Evolutionary conservation across 2,888 invertebrate species (phyloP).

Genomic region (Amaurobius ferox): DNA sequence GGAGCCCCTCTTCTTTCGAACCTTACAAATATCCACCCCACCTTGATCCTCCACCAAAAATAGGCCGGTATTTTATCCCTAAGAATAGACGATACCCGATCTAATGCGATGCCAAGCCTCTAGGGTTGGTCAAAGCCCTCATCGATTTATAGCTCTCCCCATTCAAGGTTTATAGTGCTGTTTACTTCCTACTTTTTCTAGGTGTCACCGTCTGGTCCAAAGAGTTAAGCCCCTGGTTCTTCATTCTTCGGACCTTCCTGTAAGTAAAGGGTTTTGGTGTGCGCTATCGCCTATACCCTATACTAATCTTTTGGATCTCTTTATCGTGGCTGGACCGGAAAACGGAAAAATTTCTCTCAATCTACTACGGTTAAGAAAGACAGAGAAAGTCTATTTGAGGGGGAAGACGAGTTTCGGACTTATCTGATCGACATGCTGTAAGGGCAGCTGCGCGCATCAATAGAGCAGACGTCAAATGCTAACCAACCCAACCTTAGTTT

Average conservation of each 20-base stretch:
- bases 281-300: slow-evolving; percentile 41
- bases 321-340: slow-evolving; percentile 57
- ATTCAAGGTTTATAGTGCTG: slow-evolving; percentile 49
- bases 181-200: slow-evolving; percentile 67
- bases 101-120: slow-evolving; percentile 54
- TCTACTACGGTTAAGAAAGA: slow-evolving; percentile 52
- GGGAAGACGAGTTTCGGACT: not conserved
- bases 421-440: slow-evolving; percentile 49
- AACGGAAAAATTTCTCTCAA: slow-evolving; percentile 18
- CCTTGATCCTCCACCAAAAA: slow-evolving; percentile 51
- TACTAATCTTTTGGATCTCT: slow-evolving; percentile 66
- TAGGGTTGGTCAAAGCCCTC: slow-evolving; percentile 37
- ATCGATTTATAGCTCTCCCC: slow-evolving; percentile 44
- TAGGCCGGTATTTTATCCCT: slow-evolving; percentile 67
- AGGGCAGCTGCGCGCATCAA: not conserved
- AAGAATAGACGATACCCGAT: slow-evolving; percentile 65
- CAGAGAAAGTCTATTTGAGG: slow-evolving; percentile 37
- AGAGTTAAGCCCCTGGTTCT: slow-evolving; percentile 44
- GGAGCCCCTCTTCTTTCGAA: slow-evolving; percentile 25
- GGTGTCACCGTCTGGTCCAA: slow-evolving; percentile 54
- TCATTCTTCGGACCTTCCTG: slow-evolving; percentile 32
- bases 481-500: no score
- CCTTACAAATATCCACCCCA: slow-evolving; percentile 34
- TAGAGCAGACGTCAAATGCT: not conserved
- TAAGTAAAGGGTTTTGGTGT: slow-evolving; percentile 46